phyloP scores from a whole-genome alignment of 2,888 invertebrate genomes.

The Meghimatium bilineatum region DNA sequence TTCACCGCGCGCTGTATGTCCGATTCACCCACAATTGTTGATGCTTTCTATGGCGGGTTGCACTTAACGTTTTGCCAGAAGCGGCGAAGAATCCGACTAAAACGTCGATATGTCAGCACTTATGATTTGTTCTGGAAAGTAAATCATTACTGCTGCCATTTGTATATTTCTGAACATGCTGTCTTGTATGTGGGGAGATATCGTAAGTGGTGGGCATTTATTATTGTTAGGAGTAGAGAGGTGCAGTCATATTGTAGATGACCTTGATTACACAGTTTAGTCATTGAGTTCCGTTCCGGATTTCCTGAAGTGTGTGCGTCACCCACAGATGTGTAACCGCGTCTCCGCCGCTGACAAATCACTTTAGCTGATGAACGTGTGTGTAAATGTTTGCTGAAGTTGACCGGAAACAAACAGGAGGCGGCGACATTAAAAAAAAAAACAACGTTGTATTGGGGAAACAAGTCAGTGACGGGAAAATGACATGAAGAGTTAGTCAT shows the following conservation, averaged over 20 bases:
- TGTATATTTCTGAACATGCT: too few relatives aligned
- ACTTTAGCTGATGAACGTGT: background rate
- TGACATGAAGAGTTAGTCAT: background rate
- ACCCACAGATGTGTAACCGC: background rate
- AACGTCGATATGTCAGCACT: background rate
- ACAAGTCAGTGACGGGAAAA: background rate
- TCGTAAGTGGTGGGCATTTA: background rate
- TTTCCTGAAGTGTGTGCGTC: background rate
- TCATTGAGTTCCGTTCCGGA: background rate
- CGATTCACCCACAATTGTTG: constrained; percentile 7
- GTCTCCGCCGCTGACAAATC: background rate
- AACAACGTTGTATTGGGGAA: background rate
- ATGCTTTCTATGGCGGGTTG: background rate
- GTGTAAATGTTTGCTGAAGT: background rate
- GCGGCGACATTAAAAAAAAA: background rate
- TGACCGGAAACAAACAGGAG: background rate
- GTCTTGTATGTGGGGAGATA: too few relatives aligned
- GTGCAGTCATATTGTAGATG: background rate
- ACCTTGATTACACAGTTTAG: too few relatives aligned
- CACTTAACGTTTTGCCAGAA: background rate
- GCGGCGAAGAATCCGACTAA: background rate
- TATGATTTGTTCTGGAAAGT: background rate
- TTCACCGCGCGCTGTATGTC: background rate
- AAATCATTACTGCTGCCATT: too few relatives aligned
- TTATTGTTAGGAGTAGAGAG: background rate